Evolutionary conservation across 1,140 invertebrate genomes (phyloP).

Genomic region (Magallana ariakensis): DNA sequence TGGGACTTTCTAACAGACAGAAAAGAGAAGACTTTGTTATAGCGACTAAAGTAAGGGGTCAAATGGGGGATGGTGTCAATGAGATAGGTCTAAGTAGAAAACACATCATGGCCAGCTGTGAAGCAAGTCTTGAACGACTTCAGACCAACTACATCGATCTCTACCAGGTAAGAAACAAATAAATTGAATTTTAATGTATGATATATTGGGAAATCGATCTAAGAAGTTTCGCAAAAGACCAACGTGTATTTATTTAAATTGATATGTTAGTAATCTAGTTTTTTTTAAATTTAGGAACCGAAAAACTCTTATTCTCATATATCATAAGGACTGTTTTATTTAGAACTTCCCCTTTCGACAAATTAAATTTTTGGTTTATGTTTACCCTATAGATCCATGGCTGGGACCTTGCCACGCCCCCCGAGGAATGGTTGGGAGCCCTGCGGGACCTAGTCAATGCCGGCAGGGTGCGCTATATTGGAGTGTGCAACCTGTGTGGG

Average conservation of each 20-base stretch:
- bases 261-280: no score
- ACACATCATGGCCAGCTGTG: conserved; percentile 55
- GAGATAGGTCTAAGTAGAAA: conserved; percentile 62
- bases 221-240: no score
- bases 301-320: no score
- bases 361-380: background rate
- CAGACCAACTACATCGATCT: conserved; percentile 55
- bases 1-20: no score
- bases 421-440: conserved; percentile 69
- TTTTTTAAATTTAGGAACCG: no score
- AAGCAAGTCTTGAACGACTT: background rate
- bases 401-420: conserved; percentile 65
- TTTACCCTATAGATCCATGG: conserved; percentile 60
- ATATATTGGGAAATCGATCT: no score
- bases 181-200: no score
- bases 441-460: conserved; percentile 69
- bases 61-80: conserved; percentile 54
- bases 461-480: conserved; percentile 73
- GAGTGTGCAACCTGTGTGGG: conserved; percentile 69
- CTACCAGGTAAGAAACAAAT: conserved; percentile 46
- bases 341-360: no score
- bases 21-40: conserved; percentile 64
- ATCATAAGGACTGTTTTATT: background rate
- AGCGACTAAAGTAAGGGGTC: conserved; percentile 67
- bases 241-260: no score